Evolutionary conservation across 1,140 invertebrate species (phyloP), one percentile per base, ranked within the genome.

Genomic region (Adelges cooleyi): DNA sequence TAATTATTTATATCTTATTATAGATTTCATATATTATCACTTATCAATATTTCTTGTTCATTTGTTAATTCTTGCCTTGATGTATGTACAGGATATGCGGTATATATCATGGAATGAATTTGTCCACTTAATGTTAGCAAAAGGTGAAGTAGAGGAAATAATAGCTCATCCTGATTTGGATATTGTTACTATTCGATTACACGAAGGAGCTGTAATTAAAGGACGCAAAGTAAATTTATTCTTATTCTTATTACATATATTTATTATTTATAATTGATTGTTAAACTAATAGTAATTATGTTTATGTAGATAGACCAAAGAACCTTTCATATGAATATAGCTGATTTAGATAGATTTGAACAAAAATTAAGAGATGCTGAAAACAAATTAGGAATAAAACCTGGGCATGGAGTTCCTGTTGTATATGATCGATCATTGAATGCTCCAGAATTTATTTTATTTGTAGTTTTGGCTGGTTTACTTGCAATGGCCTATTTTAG

Each of bases 51-150:
- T n/a, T n/a, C n/a, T n/a, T n/a, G n/a, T n/a, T n/a, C n/a, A n/a
- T n/a, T n/a, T n/a, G n/a, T n/a, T n/a, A n/a, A n/a, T n/a, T n/a
- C n/a, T n/a, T n/a, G n/a, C n/a, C n/a, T n/a, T n/a, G n/a, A n/a
- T n/a, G n/a, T n/a, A n/a, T n/a, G n/a, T 62, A 20, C n/a, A 67
- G 66, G 51, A 40, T 59, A 67, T 78, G 23, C 71, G 78, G 42
- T 90, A 87, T 76, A 85, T 95, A 20, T 92, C 90, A 0, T 96
- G 92, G 92, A 91, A 94, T 79, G 92, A 96, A 78, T 95, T 96
- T 79, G 80, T 93, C 1, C 85, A 94, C 75, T 85, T 92, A 65
- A 92, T 96, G 89, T 74, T 96, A 46, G 82, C 86, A 1, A 92
- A 91, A 76, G 92, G 93, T 18, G 92, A 96, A 80, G 92, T 95